These are phyloP conservation scores for Palythoa grandiflora DNA, from an alignment of 92 coral and sea anemone species.

Conservation along the genomic window DNA sequence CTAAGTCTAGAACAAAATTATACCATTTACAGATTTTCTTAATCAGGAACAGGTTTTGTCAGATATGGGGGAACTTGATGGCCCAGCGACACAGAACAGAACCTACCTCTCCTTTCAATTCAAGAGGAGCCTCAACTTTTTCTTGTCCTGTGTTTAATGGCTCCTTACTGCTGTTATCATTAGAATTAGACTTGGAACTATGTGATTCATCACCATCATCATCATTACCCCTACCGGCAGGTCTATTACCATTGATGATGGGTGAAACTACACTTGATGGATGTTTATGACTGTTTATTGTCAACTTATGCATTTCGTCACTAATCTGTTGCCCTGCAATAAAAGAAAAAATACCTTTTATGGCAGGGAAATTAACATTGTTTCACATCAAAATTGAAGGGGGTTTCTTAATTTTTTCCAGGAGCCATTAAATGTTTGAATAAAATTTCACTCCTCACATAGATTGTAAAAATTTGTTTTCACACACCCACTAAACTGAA, in stretches of 20 bases:
- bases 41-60: too few relatives aligned
- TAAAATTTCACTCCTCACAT: too few relatives aligned
- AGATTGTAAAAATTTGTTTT: too few relatives aligned
- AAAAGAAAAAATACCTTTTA: neutral
- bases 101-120: constrained; percentile 75
- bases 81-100: neutral
- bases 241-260: constrained; percentile 50
- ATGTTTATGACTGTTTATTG: neutral
- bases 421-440: too few relatives aligned
- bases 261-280: neutral
- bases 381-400: too few relatives aligned
- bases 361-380: neutral
- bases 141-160: neutral
- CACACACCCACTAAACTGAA: too few relatives aligned
- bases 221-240: constrained; percentile 46
- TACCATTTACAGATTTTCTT: too few relatives aligned
- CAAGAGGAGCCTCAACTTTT: constrained; percentile 70
- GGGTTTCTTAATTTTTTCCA: too few relatives aligned
- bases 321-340: neutral
- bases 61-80: too few relatives aligned
- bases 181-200: constrained; percentile 26
- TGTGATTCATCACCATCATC: constrained; percentile 27
- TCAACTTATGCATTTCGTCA: neutral
- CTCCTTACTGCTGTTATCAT: neutral
- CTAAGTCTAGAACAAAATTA: too few relatives aligned